A percentile compares a stretch with the other conserved stretches of the same genome.
Evolutionary conservation across 2,888 invertebrate species (phyloP).

Genomic region (Metellina segmentata): DNA sequence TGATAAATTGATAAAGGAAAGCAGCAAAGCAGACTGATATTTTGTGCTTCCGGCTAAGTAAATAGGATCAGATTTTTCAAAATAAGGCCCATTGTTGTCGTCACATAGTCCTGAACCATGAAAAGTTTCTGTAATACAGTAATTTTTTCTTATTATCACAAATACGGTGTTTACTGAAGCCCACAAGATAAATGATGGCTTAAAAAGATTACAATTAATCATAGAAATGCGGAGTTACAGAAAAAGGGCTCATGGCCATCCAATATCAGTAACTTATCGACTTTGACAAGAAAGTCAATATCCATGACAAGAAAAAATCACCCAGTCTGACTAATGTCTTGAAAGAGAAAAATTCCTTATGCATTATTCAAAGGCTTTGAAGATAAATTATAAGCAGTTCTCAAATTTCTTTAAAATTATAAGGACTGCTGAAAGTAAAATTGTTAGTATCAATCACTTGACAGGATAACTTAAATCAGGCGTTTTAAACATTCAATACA

Average conservation of each 20-base stretch:
- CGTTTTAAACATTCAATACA: neutral
- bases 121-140: neutral
- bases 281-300: neutral
- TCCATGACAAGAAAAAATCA: neutral
- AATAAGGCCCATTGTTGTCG: too few species aligned
- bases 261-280: neutral
- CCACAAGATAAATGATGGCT: neutral
- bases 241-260: neutral
- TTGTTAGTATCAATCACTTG: neutral
- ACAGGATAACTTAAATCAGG: neutral
- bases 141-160: neutral
- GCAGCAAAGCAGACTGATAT: too few species aligned
- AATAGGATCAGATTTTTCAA: too few species aligned
- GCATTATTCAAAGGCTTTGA: neutral
- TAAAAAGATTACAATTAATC: conserved; percentile 1
- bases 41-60: too few species aligned
- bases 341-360: conserved; percentile 1
- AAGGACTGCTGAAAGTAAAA: neutral
- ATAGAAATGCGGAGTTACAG: neutral
- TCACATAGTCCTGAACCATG: neutral
- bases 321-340: neutral
- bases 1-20: too few species aligned
- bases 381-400: neutral
- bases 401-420: neutral
- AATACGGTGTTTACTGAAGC: neutral